Evolutionary conservation across 2,888 invertebrate genomes (phyloP), one percentile per base, ranked within the genome.

Genomic region (Pyrrhopygopsis socrates): DNA sequence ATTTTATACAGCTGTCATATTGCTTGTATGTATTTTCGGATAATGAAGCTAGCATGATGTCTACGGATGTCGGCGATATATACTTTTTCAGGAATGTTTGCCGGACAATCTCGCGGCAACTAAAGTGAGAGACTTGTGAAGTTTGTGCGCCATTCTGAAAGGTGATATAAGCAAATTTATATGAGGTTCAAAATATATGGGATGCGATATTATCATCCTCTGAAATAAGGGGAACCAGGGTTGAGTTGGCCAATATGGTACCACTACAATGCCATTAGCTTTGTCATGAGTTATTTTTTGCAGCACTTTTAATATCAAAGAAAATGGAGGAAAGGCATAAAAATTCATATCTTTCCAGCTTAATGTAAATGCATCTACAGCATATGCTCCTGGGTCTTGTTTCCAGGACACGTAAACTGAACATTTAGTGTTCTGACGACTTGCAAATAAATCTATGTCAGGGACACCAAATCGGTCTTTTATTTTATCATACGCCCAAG

Each of bases 231-330:
- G 79, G 22, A 70, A 79, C 79, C 71, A 79, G 0, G 71, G 79
- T 24, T 89, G 84, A 0, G 84, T 70, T 1, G 82, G 84, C 87
- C 86, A 86, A n/a, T 71, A 76, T 18, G 87, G 87, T 18, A 87
- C 80, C 3, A 89, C 70, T 54, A 84, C 50, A 22, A 87, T 81
- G 41, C 83, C 84, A 18, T 15, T 15, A 3, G 83, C 81, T 74
- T 81, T 70, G 2, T 87, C 86, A 4, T 70, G n/a, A 5, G 78
- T 78, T 22, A 89, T 81, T 38, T 87, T 34, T 87, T 77, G 45
- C 8, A 0, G 87, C 18, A 1, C 84, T 88, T 34, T 34, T 5
- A 15, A 2, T 8, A 63, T 22, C 13, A 60, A n/a, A 73, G 74
- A 41, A 63, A 87, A 82, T 1, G 87, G 86, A 0, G 86, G 81